Base-by-base conservation (phyloP, 2,888 invertebrate species). In the Polyommatus iphigenia region DNA sequence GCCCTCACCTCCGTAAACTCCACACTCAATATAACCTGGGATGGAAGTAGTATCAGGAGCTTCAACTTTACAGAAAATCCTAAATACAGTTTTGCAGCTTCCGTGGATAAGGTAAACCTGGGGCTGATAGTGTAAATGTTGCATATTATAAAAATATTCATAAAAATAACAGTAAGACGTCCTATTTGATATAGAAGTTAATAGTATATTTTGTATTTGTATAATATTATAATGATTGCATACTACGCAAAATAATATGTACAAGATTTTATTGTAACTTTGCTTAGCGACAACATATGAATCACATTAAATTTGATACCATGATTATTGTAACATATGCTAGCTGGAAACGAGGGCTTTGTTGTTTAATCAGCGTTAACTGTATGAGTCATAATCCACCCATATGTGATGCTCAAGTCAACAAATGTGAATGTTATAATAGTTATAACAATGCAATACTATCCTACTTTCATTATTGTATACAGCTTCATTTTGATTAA, bases 51-150 rank as follows among this genome's bases (percentile, higher is more conserved):
- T 78, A 89, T 89, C 7, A 81, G 83, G 0, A 85, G 89, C 1
- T 88, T 96, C 76, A 80, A 77, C 0, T 91, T 96, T 81, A 87
- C 91, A 0, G 91, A 93, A 62, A 81, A 85, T 77, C 95, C 95
- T 0, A 80, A 82, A 3, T 96, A 96, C 82, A 93, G 95, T 57
- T 96, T 96, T 89, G 95, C 95, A 57, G 86, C 95, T 77, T 91
- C 95, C 20, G 89, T 97, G 81, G 95, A 95, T 83, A 95, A 95
- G 93, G 96, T 96, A 88, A 85, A 85, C 20, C 20, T 62, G 20
- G 4, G 5, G 24, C 3, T 24, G 46, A 46, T 46, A 13, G 7
- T 59, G n/a, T 20, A 15, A 59, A 59, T 59, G 20, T 59, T 20
- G 20, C 59, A 54, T 46, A 46, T 46, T 46, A 46, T 46, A 46